Conservation (phyloP, 2,888 invertebrate genomes). For the Metacarcinus magister region DNA sequence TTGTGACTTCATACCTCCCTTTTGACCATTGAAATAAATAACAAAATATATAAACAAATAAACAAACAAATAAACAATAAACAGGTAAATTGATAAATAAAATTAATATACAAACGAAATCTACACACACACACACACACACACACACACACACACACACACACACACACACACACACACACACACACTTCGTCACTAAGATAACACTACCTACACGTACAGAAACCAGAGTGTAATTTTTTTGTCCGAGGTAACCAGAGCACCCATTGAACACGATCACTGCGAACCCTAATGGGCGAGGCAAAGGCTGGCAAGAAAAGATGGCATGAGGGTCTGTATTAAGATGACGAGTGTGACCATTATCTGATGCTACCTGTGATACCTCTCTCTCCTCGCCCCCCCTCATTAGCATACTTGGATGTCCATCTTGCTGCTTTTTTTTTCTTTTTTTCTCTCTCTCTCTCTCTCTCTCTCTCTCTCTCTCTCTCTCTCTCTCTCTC, state of each 20-base stretch:
- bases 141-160: constrained; percentile 20
- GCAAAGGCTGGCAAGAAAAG: neutral
- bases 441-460: neutral
- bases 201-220: neutral
- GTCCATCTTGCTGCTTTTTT: neutral
- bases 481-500: constrained; percentile 38
- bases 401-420: constrained; percentile 36
- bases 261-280: neutral
- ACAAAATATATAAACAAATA: neutral
- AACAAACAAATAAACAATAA: neutral
- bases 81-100: too few relatives aligned
- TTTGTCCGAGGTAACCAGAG: neutral
- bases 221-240: neutral
- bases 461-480: constrained; percentile 19
- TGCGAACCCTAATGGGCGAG: neutral
- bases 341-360: constrained; percentile 16
- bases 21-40: neutral
- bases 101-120: neutral
- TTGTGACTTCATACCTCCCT: neutral
- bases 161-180: constrained; percentile 33
- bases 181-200: constrained; percentile 17
- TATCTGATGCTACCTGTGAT: constrained; percentile 41
- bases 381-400: neutral
- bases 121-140: neutral
- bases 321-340: neutral